Percentiles rank a stretch among this genome's conserved stretches.
Conservation (phyloP, 1,140 invertebrate genomes). For the Cardiocondyla obscurior region DNA sequence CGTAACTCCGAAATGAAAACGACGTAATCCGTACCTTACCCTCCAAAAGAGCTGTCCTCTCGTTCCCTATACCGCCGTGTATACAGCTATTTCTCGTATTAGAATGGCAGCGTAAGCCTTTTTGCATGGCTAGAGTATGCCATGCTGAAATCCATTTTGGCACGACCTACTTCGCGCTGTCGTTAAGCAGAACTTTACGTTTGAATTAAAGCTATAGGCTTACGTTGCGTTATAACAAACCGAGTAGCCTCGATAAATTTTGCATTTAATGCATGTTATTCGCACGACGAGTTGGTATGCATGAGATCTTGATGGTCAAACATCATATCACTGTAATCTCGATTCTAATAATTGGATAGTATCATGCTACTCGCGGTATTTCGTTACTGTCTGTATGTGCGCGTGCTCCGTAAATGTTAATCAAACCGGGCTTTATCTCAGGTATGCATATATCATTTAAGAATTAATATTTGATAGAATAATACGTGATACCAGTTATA, state of each 20-base stretch:
- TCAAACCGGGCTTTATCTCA: conserved; percentile 6
- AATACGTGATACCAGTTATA: background rate
- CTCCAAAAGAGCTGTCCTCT: conserved; percentile 5
- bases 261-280: conserved; percentile 39
- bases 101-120: conserved; percentile 27
- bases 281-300: conserved; percentile 19
- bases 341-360: conserved; percentile 46
- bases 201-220: conserved; percentile 48
- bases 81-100: background rate
- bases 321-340: conserved; percentile 36
- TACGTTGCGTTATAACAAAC: conserved; percentile 4
- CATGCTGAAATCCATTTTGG: conserved; percentile 40
- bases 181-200: conserved; percentile 45
- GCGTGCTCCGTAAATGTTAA: conserved; percentile 17
- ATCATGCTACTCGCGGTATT: background rate
- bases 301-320: conserved; percentile 51
- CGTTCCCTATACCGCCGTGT: conserved; percentile 5
- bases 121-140: conserved; percentile 12
- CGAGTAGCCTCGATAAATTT: conserved; percentile 13
- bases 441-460: background rate
- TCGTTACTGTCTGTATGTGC: background rate
- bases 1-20: conserved; percentile 18
- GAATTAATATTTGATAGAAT: conserved; percentile 4
- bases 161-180: conserved; percentile 32
- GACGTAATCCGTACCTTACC: conserved; percentile 1